A percentile compares a stretch with the other conserved stretches of the same genome.
phyloP scores from a whole-genome alignment of 1,140 invertebrate species.

The Eupristina koningsbergeri region DNA sequence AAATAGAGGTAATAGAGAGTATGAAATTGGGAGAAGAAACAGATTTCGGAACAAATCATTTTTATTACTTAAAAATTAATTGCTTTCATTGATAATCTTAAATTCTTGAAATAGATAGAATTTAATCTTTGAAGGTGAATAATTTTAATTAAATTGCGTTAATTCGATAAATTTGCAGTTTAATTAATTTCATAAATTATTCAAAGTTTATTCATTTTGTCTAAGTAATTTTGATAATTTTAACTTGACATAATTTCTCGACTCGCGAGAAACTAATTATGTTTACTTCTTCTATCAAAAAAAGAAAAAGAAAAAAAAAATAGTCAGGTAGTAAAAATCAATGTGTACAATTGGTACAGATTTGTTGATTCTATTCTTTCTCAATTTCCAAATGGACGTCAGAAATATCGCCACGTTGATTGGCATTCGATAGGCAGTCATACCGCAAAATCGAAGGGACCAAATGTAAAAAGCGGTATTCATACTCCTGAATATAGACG shows the following conservation, averaged over 20 bases:
- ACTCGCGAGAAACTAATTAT: neutral
- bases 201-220: conserved; percentile 44
- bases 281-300: conserved; percentile 19
- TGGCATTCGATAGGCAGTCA: conserved; percentile 34
- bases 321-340: neutral
- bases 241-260: conserved; percentile 3
- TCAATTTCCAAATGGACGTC: conserved; percentile 11
- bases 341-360: neutral
- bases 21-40: neutral
- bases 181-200: conserved; percentile 48
- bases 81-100: neutral
- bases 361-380: conserved; percentile 23
- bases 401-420: conserved; percentile 10
- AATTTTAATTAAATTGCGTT: conserved; percentile 49
- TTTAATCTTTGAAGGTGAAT: conserved; percentile 41
- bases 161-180: conserved; percentile 51
- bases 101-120: neutral
- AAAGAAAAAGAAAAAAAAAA: neutral
- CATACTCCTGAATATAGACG: conserved; percentile 49
- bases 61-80: conserved; percentile 18
- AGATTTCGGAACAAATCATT: conserved; percentile 17
- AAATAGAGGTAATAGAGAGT: no score
- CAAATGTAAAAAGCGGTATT: conserved; percentile 39
- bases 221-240: neutral
- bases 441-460: conserved; percentile 39